phyloP scores from a whole-genome alignment of 1,140 invertebrate species.

The Solenopsis fugax region DNA sequence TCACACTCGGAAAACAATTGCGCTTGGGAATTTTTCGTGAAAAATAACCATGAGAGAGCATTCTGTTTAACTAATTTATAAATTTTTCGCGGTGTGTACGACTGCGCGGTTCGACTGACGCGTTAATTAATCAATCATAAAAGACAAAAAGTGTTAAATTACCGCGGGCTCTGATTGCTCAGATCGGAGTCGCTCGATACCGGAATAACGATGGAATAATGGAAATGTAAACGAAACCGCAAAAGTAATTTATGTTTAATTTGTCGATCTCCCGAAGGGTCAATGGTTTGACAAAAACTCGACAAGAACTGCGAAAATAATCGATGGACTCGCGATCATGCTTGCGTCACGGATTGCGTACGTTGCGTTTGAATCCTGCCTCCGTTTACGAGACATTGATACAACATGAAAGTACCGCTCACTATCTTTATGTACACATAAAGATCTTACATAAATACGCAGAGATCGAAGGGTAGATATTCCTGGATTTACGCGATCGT shows the following conservation, averaged over 20 bases:
- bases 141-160: not conserved
- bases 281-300: conserved; percentile 44
- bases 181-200: not conserved
- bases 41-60: not conserved
- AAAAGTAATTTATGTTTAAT: not conserved
- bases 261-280: conserved; percentile 15
- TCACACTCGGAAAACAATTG: conserved; percentile 39
- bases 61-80: not conserved
- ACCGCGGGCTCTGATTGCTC: not conserved
- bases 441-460: not conserved
- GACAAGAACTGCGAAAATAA: conserved; percentile 46
- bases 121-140: not conserved
- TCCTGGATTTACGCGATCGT: conserved; percentile 2
- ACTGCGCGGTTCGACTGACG: not conserved
- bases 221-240: not conserved
- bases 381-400: conserved; percentile 24
- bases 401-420: conserved; percentile 1
- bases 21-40: not conserved
- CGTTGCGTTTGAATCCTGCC: conserved; percentile 49
- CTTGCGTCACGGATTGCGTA: conserved; percentile 16
- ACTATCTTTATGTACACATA: conserved; percentile 14
- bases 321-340: conserved; percentile 37
- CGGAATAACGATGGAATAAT: not conserved
- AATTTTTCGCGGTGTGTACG: not conserved
- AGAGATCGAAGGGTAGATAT: conserved; percentile 10